These are phyloP conservation scores for Thaumatotibia leucotreta DNA, from an alignment of 1,140 invertebrate species.

Conservation along the genomic window DNA sequence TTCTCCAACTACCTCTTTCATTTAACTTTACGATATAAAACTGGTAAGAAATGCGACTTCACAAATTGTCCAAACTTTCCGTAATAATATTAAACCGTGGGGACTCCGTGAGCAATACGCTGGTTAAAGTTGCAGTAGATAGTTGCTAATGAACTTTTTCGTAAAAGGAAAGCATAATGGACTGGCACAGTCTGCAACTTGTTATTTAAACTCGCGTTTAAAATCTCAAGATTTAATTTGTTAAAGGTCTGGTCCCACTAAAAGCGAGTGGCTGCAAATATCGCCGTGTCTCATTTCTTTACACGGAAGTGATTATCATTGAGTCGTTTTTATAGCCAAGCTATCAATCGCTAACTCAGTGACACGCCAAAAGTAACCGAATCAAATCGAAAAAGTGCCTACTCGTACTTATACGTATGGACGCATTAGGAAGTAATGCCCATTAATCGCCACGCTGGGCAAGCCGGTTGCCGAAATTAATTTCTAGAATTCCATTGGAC, in stretches of 20 bases:
- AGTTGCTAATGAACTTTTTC: conserved; percentile 4
- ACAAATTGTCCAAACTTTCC: conserved; percentile 41
- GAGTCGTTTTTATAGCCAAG: no score
- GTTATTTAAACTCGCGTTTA: conserved; percentile 2
- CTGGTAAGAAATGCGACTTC: conserved; percentile 35
- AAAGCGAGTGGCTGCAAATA: neutral
- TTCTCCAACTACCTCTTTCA: conserved; percentile 48
- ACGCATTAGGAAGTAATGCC: no score
- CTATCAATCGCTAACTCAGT: no score
- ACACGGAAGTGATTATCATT: no score
- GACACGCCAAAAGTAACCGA: no score
- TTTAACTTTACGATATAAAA: conserved; percentile 56
- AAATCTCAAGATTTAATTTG: no score
- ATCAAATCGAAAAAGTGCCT: no score
- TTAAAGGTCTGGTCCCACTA: neutral
- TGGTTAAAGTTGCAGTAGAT: conserved; percentile 7
- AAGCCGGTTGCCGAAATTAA: no score
- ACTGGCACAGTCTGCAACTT: neutral
- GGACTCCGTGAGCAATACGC: conserved; percentile 10
- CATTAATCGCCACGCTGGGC: no score
- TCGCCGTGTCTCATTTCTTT: neutral
- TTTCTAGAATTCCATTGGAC: no score
- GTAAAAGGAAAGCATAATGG: neutral
- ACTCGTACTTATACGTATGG: no score
- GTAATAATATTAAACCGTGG: conserved; percentile 21